Percentiles rank a stretch among this genome's conserved stretches.
phyloP scores from a whole-genome alignment of 2,797 vertebrate species.

The Urosaurus nigricauda region DNA sequence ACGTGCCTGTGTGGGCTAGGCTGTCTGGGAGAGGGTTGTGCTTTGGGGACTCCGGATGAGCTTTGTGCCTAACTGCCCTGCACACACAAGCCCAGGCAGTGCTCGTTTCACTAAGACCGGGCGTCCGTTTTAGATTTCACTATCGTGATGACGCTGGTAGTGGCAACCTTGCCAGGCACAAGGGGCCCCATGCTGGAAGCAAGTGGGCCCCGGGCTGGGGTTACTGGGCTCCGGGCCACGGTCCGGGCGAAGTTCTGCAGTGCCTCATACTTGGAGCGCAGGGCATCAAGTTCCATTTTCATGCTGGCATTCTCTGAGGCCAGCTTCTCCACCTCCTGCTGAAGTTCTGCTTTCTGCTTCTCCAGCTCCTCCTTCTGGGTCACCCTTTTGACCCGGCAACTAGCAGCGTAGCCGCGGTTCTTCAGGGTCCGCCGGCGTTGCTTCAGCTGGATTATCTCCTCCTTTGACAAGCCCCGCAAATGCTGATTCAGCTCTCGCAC shows the following conservation, averaged over 20 bases:
- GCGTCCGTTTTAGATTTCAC: constrained; percentile 98
- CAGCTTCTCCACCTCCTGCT: constrained; percentile 98
- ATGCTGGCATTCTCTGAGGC: constrained; percentile 97
- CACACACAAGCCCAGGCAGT: constrained; percentile 74
- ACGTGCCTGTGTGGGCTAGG: constrained; percentile 73
- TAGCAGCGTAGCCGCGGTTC: constrained; percentile 96
- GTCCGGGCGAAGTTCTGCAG: constrained; percentile 98
- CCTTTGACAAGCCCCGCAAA: constrained; percentile 94
- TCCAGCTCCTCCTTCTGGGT: constrained; percentile 99
- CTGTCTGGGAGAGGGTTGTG: constrained; percentile 78
- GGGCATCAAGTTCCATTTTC: constrained; percentile 96
- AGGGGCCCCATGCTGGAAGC: constrained; percentile 90
- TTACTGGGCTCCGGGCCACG: constrained; percentile 93
- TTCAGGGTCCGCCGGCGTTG: constrained; percentile 97
- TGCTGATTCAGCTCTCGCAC: constrained; percentile 99
- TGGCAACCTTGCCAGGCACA: constrained; percentile 94
- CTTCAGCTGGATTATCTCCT: constrained; percentile 97
- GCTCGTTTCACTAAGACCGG: constrained; percentile 88
- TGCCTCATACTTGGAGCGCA: constrained; percentile 98
- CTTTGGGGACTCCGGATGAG: constrained; percentile 79
- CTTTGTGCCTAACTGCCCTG: constrained; percentile 80
- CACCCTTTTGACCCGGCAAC: constrained; percentile 96
- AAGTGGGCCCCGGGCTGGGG: constrained; percentile 87
- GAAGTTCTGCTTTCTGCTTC: constrained; percentile 95
- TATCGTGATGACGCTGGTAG: constrained; percentile 99